Evolutionary conservation across 2,113 vertebrate genomes (phyloP), one percentile per base, ranked within the genome.

Genomic region (Gasterosteus nipponicus): DNA sequence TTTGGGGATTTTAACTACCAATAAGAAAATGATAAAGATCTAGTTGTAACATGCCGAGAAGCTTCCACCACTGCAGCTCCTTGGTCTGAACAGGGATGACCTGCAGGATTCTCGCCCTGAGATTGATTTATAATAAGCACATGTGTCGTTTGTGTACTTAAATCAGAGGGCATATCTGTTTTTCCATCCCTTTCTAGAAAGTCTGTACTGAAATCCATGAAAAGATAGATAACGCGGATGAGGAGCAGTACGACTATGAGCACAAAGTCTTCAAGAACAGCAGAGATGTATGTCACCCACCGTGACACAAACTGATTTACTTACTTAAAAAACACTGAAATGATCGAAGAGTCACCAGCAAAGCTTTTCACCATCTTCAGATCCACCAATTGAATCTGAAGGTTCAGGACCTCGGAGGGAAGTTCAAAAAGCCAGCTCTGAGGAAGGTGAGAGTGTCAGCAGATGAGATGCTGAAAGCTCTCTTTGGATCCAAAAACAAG

Each of bases 401-500:
- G 79, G 95, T 98, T 11, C 84, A 95, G 42, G 97, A 98, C 74
- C 93, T 97, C 0, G 93, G 96, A 4, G 97, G 97, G 0, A 98
- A 98, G 89, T 98, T 98, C 91, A 98, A 98, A 84, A 94, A 96
- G 0, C 97, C 97, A 0, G 94, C 96, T 0, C 89, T 98, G 86
- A 93, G 96, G 3, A 92, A 96, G 10, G 97, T 97, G 4, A 95
- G 97, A 0, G 96, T 98, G 64, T 97, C 96, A 0, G 96, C 96
- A 0, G 97, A 98, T 0, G 96, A 96, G 90, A 98, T 98, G 96
- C 94, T 98, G 82, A 91, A 95, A 46, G 96, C 97, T 35, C 92
- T 98, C 72, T 94, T 98, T 90, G 97, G 97, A 68, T 97, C 96
- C 86, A 97, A 96, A 87, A 96, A 95, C 92, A 98, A 98, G 68